Percentiles rank a stretch among this genome's conserved stretches.
Evolutionary conservation across 1,140 invertebrate genomes (phyloP).

Genomic region (Neodiprion lecontei): DNA sequence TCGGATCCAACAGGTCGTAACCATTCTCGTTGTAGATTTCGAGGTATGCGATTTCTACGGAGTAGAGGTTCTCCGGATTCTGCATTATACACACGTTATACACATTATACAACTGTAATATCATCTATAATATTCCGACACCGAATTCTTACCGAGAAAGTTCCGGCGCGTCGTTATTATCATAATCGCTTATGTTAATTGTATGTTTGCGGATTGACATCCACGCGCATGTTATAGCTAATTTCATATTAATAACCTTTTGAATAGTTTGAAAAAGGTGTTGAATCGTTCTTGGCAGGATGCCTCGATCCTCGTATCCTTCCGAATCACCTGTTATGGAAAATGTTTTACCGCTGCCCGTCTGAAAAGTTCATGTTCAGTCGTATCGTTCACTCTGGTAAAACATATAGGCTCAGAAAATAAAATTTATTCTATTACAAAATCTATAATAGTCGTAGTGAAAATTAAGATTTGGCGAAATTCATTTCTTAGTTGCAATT

Average conservation of each 20-base stretch:
- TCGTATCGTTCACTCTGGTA: no score
- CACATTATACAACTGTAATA: slow-evolving; percentile 11
- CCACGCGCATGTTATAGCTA: background rate
- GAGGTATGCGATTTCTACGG: slow-evolving; percentile 61
- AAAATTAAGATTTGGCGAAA: no score
- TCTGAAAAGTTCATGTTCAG: slow-evolving; percentile 39
- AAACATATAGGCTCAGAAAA: no score
- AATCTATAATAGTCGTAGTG: no score
- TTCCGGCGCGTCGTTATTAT: slow-evolving; percentile 22
- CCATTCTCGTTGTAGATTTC: slow-evolving; percentile 68
- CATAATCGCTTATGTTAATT: slow-evolving; percentile 10
- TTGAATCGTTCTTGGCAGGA: slow-evolving; percentile 66
- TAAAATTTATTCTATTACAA: no score
- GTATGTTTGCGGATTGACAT: slow-evolving; percentile 16
- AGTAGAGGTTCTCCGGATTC: slow-evolving; percentile 50
- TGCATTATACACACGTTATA: slow-evolving; percentile 24
- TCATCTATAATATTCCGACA: background rate
- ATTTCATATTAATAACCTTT: slow-evolving; percentile 45
- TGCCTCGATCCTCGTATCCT: slow-evolving; percentile 62
- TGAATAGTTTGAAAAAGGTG: slow-evolving; percentile 66
- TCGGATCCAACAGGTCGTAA: slow-evolving; percentile 69
- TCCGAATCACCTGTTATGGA: slow-evolving; percentile 70
- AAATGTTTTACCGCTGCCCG: slow-evolving; percentile 72
- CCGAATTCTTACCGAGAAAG: slow-evolving; percentile 14
- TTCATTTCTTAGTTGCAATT: slow-evolving; percentile 29